phyloP scores from a whole-genome alignment of 1,140 invertebrate genomes.

The Bombus waltoni region DNA sequence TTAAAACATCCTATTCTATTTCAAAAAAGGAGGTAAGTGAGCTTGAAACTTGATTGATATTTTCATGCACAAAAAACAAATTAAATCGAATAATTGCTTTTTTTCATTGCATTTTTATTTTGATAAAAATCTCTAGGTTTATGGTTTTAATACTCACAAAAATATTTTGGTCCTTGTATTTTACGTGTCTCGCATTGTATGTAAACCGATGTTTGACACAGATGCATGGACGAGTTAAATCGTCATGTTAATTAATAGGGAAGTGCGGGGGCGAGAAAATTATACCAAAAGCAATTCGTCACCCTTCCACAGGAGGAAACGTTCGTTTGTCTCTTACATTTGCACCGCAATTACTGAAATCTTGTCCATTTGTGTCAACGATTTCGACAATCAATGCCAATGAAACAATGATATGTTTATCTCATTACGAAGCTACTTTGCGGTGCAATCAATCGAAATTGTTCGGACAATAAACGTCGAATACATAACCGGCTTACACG shows the following conservation, averaged over 20 bases:
- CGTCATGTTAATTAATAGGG: slow-evolving; percentile 70
- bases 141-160: background rate
- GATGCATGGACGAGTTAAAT: slow-evolving; percentile 20
- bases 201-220: background rate
- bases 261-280: slow-evolving; percentile 69
- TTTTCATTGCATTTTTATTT: background rate
- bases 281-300: slow-evolving; percentile 47
- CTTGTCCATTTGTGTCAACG: slow-evolving; percentile 44
- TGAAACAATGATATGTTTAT: slow-evolving; percentile 54
- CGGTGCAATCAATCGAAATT: slow-evolving; percentile 38
- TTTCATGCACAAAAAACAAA: no score
- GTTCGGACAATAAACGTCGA: slow-evolving; percentile 22
- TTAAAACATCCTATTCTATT: no score
- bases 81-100: background rate
- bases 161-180: background rate
- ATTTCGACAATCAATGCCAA: slow-evolving; percentile 53
- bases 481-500: background rate
- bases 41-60: no score
- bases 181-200: background rate
- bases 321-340: slow-evolving; percentile 50
- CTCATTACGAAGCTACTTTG: slow-evolving; percentile 42
- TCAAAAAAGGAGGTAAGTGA: no score
- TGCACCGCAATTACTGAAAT: slow-evolving; percentile 45
- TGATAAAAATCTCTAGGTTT: background rate
- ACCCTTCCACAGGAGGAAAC: slow-evolving; percentile 41